Evolutionary conservation across 2,797 vertebrate genomes (phyloP).

Genomic region (Moxostoma hubbsi): DNA sequence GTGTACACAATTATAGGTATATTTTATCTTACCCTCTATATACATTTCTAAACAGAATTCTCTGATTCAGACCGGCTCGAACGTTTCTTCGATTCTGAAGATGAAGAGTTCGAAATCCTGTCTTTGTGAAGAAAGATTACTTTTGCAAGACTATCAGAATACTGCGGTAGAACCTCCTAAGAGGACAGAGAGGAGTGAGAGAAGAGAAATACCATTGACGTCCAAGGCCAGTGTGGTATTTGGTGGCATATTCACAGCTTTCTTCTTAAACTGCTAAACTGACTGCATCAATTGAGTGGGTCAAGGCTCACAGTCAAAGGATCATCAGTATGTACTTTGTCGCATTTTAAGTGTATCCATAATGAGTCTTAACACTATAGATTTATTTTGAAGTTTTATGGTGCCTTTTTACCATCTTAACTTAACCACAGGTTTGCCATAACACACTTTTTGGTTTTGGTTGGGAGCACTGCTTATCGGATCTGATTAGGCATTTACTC

Average conservation of each 20-base stretch:
- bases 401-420: slow-evolving; percentile 77
- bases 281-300: slow-evolving; percentile 66
- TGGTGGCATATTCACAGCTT: slow-evolving; percentile 65
- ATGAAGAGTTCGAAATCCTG: slow-evolving; percentile 98
- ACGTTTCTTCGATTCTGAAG: slow-evolving; percentile 97
- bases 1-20: too few relatives aligned
- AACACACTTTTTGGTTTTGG: slow-evolving; percentile 68
- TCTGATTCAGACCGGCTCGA: slow-evolving; percentile 92
- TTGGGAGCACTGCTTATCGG: slow-evolving; percentile 31
- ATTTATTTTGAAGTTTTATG: slow-evolving; percentile 78
- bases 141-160: slow-evolving; percentile 50
- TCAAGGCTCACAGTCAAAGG: slow-evolving; percentile 64
- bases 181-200: slow-evolving; percentile 56
- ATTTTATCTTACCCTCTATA: neutral
- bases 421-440: slow-evolving; percentile 69
- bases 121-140: slow-evolving; percentile 84
- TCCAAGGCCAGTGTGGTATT: slow-evolving; percentile 66
- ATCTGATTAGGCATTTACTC: slow-evolving; percentile 53
- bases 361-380: slow-evolving; percentile 80
- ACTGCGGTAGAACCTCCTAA: slow-evolving; percentile 41
- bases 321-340: slow-evolving; percentile 68
- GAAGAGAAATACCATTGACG: slow-evolving; percentile 63
- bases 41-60: slow-evolving; percentile 80
- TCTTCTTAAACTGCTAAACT: slow-evolving; percentile 66
- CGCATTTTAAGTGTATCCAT: slow-evolving; percentile 66